Base-by-base conservation (phyloP, 1,140 invertebrate genomes). In the Drosophila pseudoobscura region DNA sequence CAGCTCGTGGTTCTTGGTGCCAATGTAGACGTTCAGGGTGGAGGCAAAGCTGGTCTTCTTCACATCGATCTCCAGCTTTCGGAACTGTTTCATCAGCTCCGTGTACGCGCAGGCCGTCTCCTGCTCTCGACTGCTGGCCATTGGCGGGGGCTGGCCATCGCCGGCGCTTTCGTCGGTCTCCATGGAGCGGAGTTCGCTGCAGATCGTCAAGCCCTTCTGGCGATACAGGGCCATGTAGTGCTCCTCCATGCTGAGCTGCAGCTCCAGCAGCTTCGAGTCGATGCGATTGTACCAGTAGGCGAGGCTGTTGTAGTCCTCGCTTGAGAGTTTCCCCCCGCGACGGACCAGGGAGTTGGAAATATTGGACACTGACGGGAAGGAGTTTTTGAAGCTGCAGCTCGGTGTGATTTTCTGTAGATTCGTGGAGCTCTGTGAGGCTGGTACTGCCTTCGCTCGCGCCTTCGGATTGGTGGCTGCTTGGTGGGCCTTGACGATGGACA, bases 251-350 rank as follows among this genome's bases (percentile, higher is more conserved):
- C 53, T 46, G 1, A 53, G 8, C n/a, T 76, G 69, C 0, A 87
- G 78, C n/a, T 66, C 65, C 1, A 39, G 20, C 2, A 79, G 75
- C 20, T 74, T 78, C 31, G 49, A 45, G 13, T 89, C 87, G 9
- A 89, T 90, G 15, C 78, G 71, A 8, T 51, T 52, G 24, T 89
- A 90, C 87, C 87, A 89, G 7, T 51, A 22, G 26, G 56, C 66
- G 6, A 89, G 56, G 11, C 59, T 63, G 41, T 66, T 77, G 35
- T 71, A 71, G n/a, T 87, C 75, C 24, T 70, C 58, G 2, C 59
- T 41, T 1, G 75, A 80, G 0, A 76, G 55, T n/a, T 46, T 68
- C 17, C 24, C 26, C 1, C 46, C 29, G 8, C 49, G n/a, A 8
- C 62, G n/a, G 20, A 24, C 41, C 26, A 20, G 22, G 6, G n/a